These are phyloP conservation scores for Erebia aethiops DNA, from an alignment of 2,888 invertebrate genomes.

Conservation along the genomic window DNA sequence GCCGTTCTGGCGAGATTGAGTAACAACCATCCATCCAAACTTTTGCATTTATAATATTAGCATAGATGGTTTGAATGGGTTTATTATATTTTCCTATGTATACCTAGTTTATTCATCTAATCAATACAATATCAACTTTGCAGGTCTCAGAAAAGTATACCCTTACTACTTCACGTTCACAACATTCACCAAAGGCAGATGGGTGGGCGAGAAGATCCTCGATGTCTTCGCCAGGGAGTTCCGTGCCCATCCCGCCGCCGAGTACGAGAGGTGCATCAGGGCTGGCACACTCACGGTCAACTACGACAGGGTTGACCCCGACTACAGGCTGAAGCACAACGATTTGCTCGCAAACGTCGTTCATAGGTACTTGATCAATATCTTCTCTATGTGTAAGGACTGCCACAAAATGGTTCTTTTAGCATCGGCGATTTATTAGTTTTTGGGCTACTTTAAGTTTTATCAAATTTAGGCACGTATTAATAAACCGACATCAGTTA, in stretches of 20 bases:
- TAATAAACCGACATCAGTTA: not conserved
- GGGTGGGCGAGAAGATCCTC: constrained; percentile 96
- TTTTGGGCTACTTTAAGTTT: not conserved
- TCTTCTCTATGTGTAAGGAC: constrained; percentile 25
- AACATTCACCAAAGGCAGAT: constrained; percentile 97
- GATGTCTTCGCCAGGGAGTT: constrained; percentile 97
- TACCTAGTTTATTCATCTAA: no score
- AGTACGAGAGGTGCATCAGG: constrained; percentile 95
- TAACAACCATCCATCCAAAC: no score
- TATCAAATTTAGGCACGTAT: not conserved
- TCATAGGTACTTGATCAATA: constrained; percentile 88
- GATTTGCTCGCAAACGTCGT: constrained; percentile 96
- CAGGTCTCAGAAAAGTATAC: constrained; percentile 97
- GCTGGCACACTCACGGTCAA: constrained; percentile 96
- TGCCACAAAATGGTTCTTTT: not conserved
- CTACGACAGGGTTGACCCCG: constrained; percentile 94
- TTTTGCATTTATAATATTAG: no score
- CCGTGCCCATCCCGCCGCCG: constrained; percentile 95
- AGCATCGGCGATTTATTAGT: not conserved
- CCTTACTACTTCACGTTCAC: constrained; percentile 98
- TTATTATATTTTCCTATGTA: no score
- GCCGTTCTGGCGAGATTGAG: no score
- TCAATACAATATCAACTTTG: constrained; percentile 26
- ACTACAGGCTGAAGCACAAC: constrained; percentile 96
- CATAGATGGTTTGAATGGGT: no score